Evolutionary conservation across 1,140 invertebrate species (phyloP), one percentile per base, ranked within the genome.

Genomic region (Ips nitidus): DNA sequence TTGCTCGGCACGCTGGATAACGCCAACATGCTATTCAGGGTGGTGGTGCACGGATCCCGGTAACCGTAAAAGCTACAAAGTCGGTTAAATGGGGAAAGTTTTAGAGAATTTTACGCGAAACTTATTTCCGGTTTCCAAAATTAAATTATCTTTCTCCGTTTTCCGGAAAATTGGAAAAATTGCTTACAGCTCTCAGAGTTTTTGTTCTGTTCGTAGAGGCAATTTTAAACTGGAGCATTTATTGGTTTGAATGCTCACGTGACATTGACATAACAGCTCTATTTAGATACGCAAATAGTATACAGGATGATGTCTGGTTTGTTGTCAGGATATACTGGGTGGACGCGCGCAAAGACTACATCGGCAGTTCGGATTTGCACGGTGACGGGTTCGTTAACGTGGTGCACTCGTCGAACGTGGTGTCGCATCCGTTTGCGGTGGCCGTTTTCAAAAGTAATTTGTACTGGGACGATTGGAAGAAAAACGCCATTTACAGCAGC

Each of bases 381-480:
- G 95, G 95, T 0, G 85, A 86, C 43, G 85, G 89, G 75, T 89
- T 95, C 61, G 88, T 86, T 59, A 89, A 87, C 80, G 87, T 94
- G 52, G 83, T 91, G 42, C 82, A 81, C 22, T 83, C 87, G 52
- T 85, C 88, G 74, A 88, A 90, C 41, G 84, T 84, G 58, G 87
- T 91, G 0, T 84, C 86, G 0, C 93, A 95, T 85, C 93, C 93
- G 2, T 96, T 95, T 79, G 89, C 92, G 1, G 88, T 95, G 1
- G 91, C 89, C 0, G 88, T 95, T 0, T 90, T 92, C 74, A 95
- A 95, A 79, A 78, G 76, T 57, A 72, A 74, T 22, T 89, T 98
- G 83, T 97, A 93, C 76, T 98, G 95, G 94, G 93, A 95, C 75
- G 95, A 97, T 80, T 94, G 94, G 89, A 91, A 89, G 72, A 86